Percentiles rank a stretch among this genome's conserved stretches.
phyloP scores from a whole-genome alignment of 64 coral and sea anemone species.

The Trachythela sp. region DNA sequence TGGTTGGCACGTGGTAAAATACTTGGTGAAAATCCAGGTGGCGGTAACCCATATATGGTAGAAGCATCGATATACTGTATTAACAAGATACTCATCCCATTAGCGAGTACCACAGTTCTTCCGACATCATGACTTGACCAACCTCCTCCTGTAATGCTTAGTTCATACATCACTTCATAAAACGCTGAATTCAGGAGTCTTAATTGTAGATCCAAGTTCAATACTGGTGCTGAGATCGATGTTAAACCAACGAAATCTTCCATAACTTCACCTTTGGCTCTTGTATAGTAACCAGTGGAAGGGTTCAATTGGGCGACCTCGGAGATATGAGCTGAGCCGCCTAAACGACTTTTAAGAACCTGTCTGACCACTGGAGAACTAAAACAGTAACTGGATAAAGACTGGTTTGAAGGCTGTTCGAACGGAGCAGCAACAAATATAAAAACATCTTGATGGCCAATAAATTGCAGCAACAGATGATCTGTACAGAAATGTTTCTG shows the following conservation, averaged over 20 bases:
- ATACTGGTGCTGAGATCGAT: slow-evolving; percentile 29
- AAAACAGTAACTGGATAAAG: slow-evolving; percentile 43
- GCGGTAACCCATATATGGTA: slow-evolving; percentile 30
- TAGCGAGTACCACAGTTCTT: slow-evolving; percentile 59
- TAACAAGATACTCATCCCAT: slow-evolving; percentile 62
- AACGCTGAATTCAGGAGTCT: slow-evolving; percentile 47
- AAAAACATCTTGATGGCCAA: slow-evolving; percentile 51
- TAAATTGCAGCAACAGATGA: slow-evolving; percentile 1
- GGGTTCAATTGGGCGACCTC: slow-evolving; percentile 21
- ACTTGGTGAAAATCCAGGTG: not conserved
- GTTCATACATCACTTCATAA: slow-evolving; percentile 35
- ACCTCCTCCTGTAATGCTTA: slow-evolving; percentile 7
- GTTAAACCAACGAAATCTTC: slow-evolving; percentile 28
- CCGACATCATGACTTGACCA: slow-evolving; percentile 72
- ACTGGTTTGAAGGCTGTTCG: not conserved
- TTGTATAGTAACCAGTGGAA: slow-evolving; percentile 19
- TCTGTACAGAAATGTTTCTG: not conserved
- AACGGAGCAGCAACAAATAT: slow-evolving; percentile 48
- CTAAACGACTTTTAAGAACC: slow-evolving; percentile 57
- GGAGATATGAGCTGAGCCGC: slow-evolving; percentile 65
- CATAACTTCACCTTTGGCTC: slow-evolving; percentile 22
- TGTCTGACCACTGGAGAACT: slow-evolving; percentile 42
- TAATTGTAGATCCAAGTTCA: slow-evolving; percentile 44
- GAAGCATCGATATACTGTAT: slow-evolving; percentile 39
- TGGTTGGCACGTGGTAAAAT: not conserved